A percentile compares a stretch with the other conserved stretches of the same genome.
Conservation (phyloP, 2,797 vertebrate genomes). For the Lagocephalus sceleratus region DNA sequence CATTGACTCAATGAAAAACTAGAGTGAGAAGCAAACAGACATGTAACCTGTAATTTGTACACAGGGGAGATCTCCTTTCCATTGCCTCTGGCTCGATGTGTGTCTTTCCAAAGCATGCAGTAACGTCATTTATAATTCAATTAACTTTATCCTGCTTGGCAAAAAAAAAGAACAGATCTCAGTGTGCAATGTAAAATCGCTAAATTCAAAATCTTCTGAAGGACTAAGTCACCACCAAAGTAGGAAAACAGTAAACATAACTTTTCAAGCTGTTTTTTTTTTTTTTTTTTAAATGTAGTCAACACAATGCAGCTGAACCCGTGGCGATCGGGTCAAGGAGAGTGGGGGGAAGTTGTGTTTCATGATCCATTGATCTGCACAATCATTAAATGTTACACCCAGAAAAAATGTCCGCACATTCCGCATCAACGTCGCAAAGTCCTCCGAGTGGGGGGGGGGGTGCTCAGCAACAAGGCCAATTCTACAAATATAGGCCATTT, state of each 20-base stretch:
- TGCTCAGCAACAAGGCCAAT: slow-evolving; percentile 54
- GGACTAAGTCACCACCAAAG: slow-evolving; percentile 16
- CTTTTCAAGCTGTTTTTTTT: too few species aligned
- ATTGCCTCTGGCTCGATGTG: slow-evolving; percentile 62
- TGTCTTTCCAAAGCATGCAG: slow-evolving; percentile 56
- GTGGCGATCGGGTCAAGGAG: slow-evolving; percentile 24
- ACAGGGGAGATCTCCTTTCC: slow-evolving; percentile 55
- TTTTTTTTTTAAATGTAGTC: slow-evolving; percentile 51
- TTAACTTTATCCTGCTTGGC: slow-evolving; percentile 52
- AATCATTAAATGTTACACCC: slow-evolving; percentile 27
- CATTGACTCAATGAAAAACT: slow-evolving; percentile 44
- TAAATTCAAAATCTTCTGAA: slow-evolving; percentile 12
- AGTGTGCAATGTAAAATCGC: too few species aligned
- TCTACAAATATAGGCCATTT: slow-evolving; percentile 38
- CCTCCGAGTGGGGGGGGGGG: slow-evolving; percentile 46
- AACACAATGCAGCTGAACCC: slow-evolving; percentile 43
- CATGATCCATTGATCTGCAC: slow-evolving; percentile 38
- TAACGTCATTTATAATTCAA: slow-evolving; percentile 67
- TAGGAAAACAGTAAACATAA: slow-evolving; percentile 29
- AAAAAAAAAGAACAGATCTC: slow-evolving; percentile 6
- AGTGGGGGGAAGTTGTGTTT: slow-evolving; percentile 30
- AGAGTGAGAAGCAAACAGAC: slow-evolving; percentile 53
- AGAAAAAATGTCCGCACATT: slow-evolving; percentile 22
- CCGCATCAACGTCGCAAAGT: slow-evolving; percentile 33
- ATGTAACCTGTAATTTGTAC: slow-evolving; percentile 72